Evolutionary conservation across 2,797 vertebrate species (phyloP).

Genomic region (Margarornis squamiger): DNA sequence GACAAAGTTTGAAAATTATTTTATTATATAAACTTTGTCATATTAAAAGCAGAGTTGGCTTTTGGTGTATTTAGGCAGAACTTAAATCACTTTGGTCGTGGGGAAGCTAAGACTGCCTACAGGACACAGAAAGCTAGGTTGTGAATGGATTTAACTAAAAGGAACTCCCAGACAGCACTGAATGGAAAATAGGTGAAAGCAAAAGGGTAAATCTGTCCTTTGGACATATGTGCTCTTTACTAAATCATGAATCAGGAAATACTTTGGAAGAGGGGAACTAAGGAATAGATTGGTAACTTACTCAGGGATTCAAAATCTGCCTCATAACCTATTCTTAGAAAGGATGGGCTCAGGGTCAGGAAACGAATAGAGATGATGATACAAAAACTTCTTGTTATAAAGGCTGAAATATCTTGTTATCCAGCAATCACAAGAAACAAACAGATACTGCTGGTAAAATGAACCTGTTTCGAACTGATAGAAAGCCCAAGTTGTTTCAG

Average conservation of each 20-base stretch:
- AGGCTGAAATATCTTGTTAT: neutral
- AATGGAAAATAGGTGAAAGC: neutral
- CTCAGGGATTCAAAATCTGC: neutral
- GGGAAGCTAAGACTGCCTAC: neutral
- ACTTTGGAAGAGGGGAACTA: neutral
- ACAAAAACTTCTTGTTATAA: neutral
- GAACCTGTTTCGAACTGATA: neutral
- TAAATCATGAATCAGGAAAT: neutral
- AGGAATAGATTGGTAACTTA: neutral
- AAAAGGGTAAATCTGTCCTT: neutral
- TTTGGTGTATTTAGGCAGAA: neutral
- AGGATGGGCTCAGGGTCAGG: neutral
- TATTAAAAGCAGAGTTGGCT: neutral
- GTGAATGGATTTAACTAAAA: neutral
- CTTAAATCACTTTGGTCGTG: neutral
- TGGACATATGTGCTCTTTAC: neutral
- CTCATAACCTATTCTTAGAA: neutral
- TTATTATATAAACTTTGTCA: neutral
- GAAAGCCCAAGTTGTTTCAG: neutral
- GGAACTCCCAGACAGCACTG: neutral
- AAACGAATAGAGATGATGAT: neutral
- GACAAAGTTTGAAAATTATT: neutral
- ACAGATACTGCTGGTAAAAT: neutral
- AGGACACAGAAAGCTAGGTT: neutral
- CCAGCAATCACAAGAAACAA: neutral